Percentiles rank a stretch among this genome's conserved stretches.
Conservation (phyloP, 2,797 vertebrate species). For the Enteromius viviparus region DNA sequence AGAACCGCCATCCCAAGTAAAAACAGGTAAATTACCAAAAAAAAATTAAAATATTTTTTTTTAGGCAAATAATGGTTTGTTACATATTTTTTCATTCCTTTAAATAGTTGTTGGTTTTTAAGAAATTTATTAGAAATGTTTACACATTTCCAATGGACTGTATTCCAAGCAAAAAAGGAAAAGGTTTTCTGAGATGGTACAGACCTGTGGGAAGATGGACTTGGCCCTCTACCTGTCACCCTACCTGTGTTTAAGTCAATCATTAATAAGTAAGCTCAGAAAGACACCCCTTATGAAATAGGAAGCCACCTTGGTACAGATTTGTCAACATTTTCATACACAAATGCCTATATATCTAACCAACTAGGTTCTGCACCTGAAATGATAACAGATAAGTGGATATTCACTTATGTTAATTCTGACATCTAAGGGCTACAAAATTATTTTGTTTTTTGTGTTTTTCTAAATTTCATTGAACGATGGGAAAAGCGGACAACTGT, state of each 20-base stretch:
- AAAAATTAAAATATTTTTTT: not conserved
- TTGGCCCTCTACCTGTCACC: slow-evolving; percentile 68
- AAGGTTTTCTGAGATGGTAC: not conserved
- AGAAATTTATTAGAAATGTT: not conserved
- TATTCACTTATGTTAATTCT: not conserved
- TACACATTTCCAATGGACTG: not conserved
- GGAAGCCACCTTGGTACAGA: slow-evolving; percentile 50
- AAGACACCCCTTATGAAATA: slow-evolving; percentile 50
- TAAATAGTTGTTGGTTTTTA: not conserved
- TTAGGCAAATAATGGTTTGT: not conserved
- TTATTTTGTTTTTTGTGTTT: not conserved
- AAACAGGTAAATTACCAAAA: not conserved
- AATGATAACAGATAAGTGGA: not conserved
- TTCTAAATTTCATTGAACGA: slow-evolving; percentile 37
- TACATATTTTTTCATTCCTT: not conserved
- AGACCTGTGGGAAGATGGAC: slow-evolving; percentile 62
- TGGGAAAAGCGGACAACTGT: slow-evolving; percentile 74
- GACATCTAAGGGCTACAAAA: not conserved
- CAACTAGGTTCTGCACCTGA: not conserved
- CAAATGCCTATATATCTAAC: not conserved
- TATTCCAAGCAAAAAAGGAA: not conserved
- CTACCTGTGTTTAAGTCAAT: slow-evolving; percentile 70
- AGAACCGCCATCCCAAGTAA: not conserved
- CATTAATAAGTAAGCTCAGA: slow-evolving; percentile 69
- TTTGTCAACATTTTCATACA: slow-evolving; percentile 25